Conservation (phyloP, 2,888 invertebrate species). For the Leptinotarsa tumamoca region DNA sequence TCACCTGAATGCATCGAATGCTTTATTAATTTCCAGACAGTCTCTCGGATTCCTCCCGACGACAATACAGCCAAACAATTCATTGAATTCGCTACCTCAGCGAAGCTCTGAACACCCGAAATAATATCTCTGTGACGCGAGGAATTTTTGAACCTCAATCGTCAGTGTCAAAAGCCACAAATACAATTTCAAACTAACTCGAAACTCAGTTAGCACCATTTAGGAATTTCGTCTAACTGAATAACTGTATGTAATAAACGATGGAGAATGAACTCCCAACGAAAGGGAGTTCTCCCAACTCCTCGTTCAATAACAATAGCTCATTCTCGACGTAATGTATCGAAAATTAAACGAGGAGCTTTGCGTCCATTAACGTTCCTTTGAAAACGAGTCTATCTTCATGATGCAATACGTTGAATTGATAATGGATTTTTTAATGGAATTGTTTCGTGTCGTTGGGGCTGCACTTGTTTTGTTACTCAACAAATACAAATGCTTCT, state of each 20-base stretch:
- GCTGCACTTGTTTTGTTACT: background rate
- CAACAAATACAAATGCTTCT: no score
- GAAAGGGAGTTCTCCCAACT: background rate
- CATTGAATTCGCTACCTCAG: background rate
- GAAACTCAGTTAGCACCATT: conserved; percentile 17
- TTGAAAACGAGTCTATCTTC: conserved; percentile 3
- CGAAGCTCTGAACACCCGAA: background rate
- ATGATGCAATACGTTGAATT: background rate
- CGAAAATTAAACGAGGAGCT: conserved; percentile 2
- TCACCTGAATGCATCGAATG: background rate
- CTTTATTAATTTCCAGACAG: background rate
- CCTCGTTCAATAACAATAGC: conserved; percentile 7
- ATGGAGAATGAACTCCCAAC: background rate
- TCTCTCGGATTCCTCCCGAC: background rate
- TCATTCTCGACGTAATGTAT: background rate
- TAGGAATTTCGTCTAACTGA: background rate
- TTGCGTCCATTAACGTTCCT: background rate
- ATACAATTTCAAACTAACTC: conserved; percentile 12
- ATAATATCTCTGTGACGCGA: background rate
- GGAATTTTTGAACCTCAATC: background rate
- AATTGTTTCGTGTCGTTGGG: background rate
- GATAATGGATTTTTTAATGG: background rate
- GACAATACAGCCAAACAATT: background rate
- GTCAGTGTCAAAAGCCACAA: background rate
- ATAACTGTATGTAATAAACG: no score